Evolutionary conservation across 2,113 vertebrate genomes (phyloP).

Genomic region (Tragelaphus imberbis): DNA sequence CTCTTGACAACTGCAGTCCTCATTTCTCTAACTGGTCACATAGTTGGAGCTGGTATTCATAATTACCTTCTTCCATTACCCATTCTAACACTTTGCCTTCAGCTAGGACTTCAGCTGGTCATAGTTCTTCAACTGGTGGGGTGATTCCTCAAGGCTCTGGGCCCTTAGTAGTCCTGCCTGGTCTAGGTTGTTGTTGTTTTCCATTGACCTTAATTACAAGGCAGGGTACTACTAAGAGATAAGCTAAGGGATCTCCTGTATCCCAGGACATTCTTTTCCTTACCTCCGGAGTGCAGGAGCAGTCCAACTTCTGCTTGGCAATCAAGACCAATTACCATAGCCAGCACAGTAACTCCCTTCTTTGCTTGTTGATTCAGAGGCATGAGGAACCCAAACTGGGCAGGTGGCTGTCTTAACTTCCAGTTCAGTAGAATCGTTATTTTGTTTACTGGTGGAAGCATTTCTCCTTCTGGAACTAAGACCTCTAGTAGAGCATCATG

Average conservation of each 20-base stretch:
- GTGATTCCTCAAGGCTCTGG: not conserved
- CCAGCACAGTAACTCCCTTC: not conserved
- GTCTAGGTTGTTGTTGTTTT: not conserved
- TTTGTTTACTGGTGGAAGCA: not conserved
- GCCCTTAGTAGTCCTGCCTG: not conserved
- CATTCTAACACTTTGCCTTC: not conserved
- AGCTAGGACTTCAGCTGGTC: not conserved
- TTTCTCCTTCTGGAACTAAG: not conserved
- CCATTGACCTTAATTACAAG: not conserved
- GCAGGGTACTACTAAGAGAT: not conserved
- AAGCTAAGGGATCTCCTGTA: not conserved
- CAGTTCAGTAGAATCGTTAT: not conserved
- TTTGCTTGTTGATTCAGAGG: not conserved
- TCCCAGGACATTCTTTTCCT: not conserved
- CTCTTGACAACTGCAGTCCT: not conserved
- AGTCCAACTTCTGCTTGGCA: not conserved
- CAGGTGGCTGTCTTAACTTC: not conserved
- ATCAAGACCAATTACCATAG: not conserved
- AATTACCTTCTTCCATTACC: not conserved
- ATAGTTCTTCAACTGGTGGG: not conserved
- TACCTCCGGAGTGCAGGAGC: not conserved
- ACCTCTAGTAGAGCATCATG: not conserved
- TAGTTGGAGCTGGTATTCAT: not conserved
- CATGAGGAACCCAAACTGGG: not conserved
- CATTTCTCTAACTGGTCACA: not conserved